Evolutionary conservation across 2,888 invertebrate genomes (phyloP).

Genomic region (Scaptodrosophila latifasciaeformis): DNA sequence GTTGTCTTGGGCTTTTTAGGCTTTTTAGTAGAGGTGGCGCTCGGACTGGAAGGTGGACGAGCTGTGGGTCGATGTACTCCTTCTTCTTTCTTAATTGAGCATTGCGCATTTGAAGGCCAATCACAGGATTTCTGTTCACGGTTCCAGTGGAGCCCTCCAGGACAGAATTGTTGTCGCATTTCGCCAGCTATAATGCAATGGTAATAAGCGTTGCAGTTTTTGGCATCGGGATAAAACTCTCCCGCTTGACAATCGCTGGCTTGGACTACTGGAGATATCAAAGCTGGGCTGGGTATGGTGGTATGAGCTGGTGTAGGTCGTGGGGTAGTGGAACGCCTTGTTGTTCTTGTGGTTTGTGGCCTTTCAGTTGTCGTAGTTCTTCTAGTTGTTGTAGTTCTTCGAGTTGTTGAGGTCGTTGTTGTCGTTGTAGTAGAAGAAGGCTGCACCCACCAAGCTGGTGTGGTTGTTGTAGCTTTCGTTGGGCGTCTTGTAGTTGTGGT

Average conservation of each 20-base stretch:
- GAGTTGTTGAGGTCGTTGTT: constrained; percentile 47
- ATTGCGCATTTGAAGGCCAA: constrained; percentile 86
- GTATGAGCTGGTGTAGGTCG: constrained; percentile 50
- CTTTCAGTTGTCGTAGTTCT: constrained; percentile 48
- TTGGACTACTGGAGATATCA: constrained; percentile 74
- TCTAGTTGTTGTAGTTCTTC: constrained; percentile 53
- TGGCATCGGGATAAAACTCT: constrained; percentile 79
- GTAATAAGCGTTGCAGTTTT: constrained; percentile 85
- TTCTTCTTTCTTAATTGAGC: constrained; percentile 71
- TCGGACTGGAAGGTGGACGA: constrained; percentile 44
- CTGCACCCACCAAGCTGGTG: constrained; percentile 77
- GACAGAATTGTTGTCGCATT: constrained; percentile 83
- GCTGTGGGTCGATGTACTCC: constrained; percentile 41
- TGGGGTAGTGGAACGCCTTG: constrained; percentile 35
- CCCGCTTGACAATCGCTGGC: constrained; percentile 76
- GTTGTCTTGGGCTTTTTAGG: constrained; percentile 34
- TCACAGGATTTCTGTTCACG: constrained; percentile 81
- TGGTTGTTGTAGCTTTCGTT: constrained; percentile 15
- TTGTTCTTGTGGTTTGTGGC: constrained; percentile 44
- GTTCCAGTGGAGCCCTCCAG: constrained; percentile 89
- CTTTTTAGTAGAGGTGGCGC: constrained; percentile 24
- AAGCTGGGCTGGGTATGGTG: constrained; percentile 75
- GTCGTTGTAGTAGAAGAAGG: constrained; percentile 48
- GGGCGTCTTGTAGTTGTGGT: constrained; percentile 56
- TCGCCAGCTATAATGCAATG: constrained; percentile 84